These are phyloP conservation scores for Pogonocherus hispidulus DNA, from an alignment of 2,888 invertebrate species.

Conservation along the genomic window DNA sequence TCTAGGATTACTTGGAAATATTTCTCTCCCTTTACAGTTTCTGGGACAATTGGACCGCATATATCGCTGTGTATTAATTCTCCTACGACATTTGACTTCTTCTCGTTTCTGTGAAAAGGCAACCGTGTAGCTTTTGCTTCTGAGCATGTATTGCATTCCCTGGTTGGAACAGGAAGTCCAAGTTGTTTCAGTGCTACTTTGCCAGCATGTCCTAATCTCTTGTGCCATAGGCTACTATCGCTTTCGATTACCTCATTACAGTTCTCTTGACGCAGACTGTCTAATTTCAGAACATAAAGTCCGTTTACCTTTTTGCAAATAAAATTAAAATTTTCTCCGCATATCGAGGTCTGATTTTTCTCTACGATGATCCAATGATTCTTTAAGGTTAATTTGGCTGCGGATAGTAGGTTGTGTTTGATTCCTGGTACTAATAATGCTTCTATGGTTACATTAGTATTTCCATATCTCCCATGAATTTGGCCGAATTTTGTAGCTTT, in stretches of 20 bases:
- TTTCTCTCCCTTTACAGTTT: conserved; percentile 23
- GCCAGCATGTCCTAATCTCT: conserved; percentile 35
- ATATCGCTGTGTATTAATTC: conserved; percentile 26
- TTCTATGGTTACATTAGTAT: conserved; percentile 29
- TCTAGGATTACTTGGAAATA: conserved; percentile 39
- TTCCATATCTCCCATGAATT: conserved; percentile 19
- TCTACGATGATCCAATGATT: conserved; percentile 28
- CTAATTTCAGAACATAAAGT: not conserved
- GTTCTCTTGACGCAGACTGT: not conserved
- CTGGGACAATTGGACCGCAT: conserved; percentile 28
- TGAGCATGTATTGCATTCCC: conserved; percentile 33
- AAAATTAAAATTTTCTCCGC: not conserved
- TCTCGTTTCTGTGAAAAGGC: conserved; percentile 21
- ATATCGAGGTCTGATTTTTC: not conserved
- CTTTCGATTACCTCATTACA: not conserved
- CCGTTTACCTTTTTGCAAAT: not conserved
- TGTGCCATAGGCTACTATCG: conserved; percentile 33
- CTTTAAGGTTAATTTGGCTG: conserved; percentile 29
- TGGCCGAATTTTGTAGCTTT: conserved; percentile 25
- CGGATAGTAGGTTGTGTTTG: conserved; percentile 33
- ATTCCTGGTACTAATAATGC: conserved; percentile 33
- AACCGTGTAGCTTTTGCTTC: conserved; percentile 28
- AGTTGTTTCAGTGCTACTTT: conserved; percentile 31
- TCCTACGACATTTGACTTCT: conserved; percentile 22
- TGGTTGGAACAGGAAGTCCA: conserved; percentile 8